These are phyloP conservation scores for Crematogaster levior DNA, from an alignment of 2,888 invertebrate species.

Conservation along the genomic window DNA sequence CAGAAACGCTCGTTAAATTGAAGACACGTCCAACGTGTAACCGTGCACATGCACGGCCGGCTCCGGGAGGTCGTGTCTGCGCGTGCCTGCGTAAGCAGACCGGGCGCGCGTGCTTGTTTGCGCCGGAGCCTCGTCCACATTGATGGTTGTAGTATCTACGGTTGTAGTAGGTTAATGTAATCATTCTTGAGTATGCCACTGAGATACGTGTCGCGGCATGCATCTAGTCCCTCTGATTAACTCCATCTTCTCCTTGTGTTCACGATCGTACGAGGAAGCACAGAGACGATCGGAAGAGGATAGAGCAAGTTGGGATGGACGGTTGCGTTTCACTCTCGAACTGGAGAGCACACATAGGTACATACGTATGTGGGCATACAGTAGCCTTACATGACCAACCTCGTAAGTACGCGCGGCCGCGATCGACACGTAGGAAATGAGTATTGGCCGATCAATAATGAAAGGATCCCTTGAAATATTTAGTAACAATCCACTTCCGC, in stretches of 20 bases:
- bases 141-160: conserved; percentile 67
- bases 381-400: conserved; percentile 74
- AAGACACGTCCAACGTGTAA: conserved; percentile 61
- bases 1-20: conserved; percentile 69
- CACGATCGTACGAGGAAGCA: conserved; percentile 59
- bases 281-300: conserved; percentile 9
- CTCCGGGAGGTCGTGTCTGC: not conserved
- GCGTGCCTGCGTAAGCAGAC: conserved; percentile 35
- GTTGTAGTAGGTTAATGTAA: conserved; percentile 76
- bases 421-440: conserved; percentile 66
- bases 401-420: conserved; percentile 69
- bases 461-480: conserved; percentile 64
- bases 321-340: conserved; percentile 48
- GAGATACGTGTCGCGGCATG: conserved; percentile 80
- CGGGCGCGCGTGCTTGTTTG: conserved; percentile 28
- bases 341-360: conserved; percentile 68
- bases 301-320: conserved; percentile 14
- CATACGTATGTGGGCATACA: conserved; percentile 68
- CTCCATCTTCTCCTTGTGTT: conserved; percentile 70
- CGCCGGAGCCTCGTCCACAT: conserved; percentile 52
- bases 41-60: not conserved
- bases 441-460: conserved; percentile 67
- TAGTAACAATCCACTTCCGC: conserved; percentile 58
- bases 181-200: conserved; percentile 77
- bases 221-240: conserved; percentile 75